Conservation (phyloP, 2,888 invertebrate species). For the Leptura quadrifasciata region DNA sequence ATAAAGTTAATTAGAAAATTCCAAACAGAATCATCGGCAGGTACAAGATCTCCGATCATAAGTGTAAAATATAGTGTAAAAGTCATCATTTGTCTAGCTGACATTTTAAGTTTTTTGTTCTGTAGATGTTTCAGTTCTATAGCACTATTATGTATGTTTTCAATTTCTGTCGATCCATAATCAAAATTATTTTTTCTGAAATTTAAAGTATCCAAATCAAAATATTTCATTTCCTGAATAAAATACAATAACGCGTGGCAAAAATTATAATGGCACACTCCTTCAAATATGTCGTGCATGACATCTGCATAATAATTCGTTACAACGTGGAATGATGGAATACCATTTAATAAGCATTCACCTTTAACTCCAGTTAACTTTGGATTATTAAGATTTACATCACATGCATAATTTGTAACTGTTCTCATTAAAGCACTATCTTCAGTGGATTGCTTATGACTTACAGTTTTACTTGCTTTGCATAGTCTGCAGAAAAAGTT, state of each 20-base stretch:
- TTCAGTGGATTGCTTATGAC: conserved; percentile 35
- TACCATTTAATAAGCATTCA: conserved; percentile 51
- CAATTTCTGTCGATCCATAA: conserved; percentile 56
- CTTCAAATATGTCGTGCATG: conserved; percentile 58
- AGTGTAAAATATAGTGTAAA: conserved; percentile 57
- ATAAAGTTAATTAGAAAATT: conserved; percentile 54
- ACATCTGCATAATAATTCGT: conserved; percentile 54
- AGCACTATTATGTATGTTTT: conserved; percentile 49
- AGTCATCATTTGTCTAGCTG: conserved; percentile 61
- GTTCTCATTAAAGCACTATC: conserved; percentile 48
- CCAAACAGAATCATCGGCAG: conserved; percentile 58
- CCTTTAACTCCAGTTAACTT: conserved; percentile 47
- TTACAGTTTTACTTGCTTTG: conserved; percentile 31
- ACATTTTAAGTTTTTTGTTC: conserved; percentile 52
- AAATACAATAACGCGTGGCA: conserved; percentile 56
- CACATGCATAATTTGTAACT: conserved; percentile 51
- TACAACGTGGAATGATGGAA: conserved; percentile 58
- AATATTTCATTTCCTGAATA: conserved; percentile 49
- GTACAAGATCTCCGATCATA: conserved; percentile 60
- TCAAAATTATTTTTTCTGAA: conserved; percentile 57
- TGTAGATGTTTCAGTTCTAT: conserved; percentile 50
- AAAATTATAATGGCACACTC: conserved; percentile 52
- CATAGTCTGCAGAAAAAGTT: conserved; percentile 55
- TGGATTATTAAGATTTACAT: conserved; percentile 35
- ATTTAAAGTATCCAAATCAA: conserved; percentile 56